Percentiles rank a stretch among this genome's conserved stretches.
These are phyloP conservation scores for Amphiduros pacificus DNA, from an alignment of 2,888 invertebrate species.

Conservation along the genomic window DNA sequence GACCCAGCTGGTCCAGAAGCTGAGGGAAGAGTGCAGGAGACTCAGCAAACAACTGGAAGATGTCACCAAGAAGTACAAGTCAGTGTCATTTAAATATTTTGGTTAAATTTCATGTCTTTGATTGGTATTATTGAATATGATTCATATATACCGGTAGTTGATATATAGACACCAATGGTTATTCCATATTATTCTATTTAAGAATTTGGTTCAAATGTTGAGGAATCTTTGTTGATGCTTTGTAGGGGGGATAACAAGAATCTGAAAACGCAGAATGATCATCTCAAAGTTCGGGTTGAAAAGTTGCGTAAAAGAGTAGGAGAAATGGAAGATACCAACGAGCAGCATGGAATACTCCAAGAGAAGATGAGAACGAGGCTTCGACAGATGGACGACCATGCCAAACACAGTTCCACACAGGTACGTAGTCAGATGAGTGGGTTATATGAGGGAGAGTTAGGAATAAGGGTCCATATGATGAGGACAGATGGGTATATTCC, in stretches of 20 bases:
- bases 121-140: too few species aligned
- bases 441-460: too few species aligned
- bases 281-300: constrained; percentile 39
- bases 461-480: too few species aligned
- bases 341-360: constrained; percentile 48
- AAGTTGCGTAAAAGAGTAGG: constrained; percentile 35
- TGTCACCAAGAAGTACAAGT: constrained; percentile 51
- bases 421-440: too few species aligned
- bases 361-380: constrained; percentile 53
- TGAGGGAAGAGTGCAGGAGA: constrained; percentile 49
- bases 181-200: background rate
- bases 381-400: constrained; percentile 51
- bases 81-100: too few species aligned
- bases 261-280: constrained; percentile 38
- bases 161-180: too few species aligned
- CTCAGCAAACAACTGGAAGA: constrained; percentile 46
- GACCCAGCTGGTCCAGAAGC: constrained; percentile 46
- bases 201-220: background rate
- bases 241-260: constrained; percentile 31
- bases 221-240: background rate
- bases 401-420: constrained; percentile 47
- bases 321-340: constrained; percentile 48
- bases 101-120: too few species aligned
- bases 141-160: too few species aligned
- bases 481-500: too few species aligned